phyloP scores from a whole-genome alignment of 1,140 invertebrate species.

The Trichomalopsis sarcophagae region DNA sequence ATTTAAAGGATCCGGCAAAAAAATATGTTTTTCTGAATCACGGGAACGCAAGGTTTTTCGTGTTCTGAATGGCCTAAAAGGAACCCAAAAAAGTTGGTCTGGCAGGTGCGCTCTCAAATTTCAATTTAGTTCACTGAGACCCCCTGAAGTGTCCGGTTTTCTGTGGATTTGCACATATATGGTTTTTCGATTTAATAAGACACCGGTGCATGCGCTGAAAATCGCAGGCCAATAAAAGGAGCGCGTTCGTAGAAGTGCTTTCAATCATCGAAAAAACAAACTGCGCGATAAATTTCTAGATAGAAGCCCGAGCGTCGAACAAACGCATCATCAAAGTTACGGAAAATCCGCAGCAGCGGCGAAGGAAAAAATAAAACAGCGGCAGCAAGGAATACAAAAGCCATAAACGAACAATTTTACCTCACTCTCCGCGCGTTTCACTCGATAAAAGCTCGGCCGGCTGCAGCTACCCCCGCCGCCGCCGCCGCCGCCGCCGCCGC shows the following conservation, averaged over 20 bases:
- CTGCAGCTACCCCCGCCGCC: not conserved
- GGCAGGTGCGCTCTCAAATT: no score
- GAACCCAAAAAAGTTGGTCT: no score
- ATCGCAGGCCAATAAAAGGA: not conserved
- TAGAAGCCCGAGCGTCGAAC: not conserved
- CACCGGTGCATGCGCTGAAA: no score
- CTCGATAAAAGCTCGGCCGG: slow-evolving; percentile 21
- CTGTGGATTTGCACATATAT: no score
- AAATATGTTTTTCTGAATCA: no score
- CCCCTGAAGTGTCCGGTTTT: no score
- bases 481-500: no score
- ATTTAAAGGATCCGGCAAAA: no score
- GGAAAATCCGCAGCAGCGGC: not conserved
- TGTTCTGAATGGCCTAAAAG: no score
- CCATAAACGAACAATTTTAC: slow-evolving; percentile 17
- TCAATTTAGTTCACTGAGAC: no score
- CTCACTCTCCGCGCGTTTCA: not conserved
- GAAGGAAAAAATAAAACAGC: not conserved
- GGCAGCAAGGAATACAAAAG: slow-evolving; percentile 8
- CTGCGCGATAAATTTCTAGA: not conserved
- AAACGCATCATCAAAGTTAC: not conserved
- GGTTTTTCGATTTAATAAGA: no score
- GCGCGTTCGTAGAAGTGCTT: not conserved
- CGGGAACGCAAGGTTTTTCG: no score
- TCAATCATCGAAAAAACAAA: not conserved